Evolutionary conservation across 1,140 invertebrate genomes (phyloP).

Genomic region (Leptinotarsa defecta): DNA sequence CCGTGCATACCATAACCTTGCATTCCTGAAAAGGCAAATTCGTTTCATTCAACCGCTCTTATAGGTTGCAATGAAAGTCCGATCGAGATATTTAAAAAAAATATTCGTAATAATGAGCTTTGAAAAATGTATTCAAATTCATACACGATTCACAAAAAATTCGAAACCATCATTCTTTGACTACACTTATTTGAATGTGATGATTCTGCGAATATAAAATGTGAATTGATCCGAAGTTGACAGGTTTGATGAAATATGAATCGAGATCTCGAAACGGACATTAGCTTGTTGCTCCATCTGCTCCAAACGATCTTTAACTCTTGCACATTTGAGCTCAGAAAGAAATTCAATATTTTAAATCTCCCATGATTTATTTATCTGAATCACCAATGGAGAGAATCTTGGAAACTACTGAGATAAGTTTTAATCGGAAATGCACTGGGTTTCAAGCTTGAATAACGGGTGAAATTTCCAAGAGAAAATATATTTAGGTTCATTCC

Average conservation of each 20-base stretch:
- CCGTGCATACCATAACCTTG: too few species aligned
- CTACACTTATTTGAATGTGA: too few species aligned
- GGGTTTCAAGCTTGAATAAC: not conserved
- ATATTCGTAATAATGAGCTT: too few species aligned
- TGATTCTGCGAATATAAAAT: not conserved
- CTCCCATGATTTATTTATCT: slow-evolving; percentile 18
- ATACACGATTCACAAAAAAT: too few species aligned
- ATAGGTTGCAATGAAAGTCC: too few species aligned
- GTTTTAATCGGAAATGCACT: slow-evolving; percentile 9
- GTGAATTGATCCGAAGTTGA: slow-evolving; percentile 15
- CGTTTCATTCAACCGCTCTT: too few species aligned
- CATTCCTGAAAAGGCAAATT: too few species aligned
- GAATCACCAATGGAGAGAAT: slow-evolving; percentile 15
- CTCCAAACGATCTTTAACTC: slow-evolving; percentile 1
- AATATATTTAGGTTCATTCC: not conserved
- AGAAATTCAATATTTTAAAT: slow-evolving; percentile 23
- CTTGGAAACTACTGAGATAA: slow-evolving; percentile 18
- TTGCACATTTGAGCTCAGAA: slow-evolving; percentile 1
- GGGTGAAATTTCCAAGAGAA: not conserved
- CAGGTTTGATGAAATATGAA: slow-evolving; percentile 17
- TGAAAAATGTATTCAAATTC: too few species aligned
- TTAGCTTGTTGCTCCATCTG: not conserved
- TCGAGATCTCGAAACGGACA: not conserved
- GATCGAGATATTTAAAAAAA: too few species aligned
- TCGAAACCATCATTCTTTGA: too few species aligned